phyloP scores from a whole-genome alignment of 2,113 vertebrate genomes.

The Dicerorhinus sumatrensis region DNA sequence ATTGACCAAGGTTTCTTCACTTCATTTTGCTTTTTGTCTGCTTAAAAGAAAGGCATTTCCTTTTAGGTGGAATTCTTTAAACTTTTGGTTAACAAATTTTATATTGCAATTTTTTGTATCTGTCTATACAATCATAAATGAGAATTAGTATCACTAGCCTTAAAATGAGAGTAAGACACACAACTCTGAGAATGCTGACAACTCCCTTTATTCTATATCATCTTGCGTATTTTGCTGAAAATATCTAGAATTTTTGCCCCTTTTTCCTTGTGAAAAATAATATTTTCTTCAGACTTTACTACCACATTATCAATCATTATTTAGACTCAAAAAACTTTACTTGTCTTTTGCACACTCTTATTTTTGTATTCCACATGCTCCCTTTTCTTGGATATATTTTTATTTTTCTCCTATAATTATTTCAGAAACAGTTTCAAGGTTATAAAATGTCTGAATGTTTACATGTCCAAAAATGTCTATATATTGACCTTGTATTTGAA shows the following conservation, averaged over 20 bases:
- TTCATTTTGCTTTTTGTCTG: neutral
- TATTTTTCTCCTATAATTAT: neutral
- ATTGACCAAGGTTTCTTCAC: neutral
- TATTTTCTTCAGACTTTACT: neutral
- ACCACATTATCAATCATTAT: neutral
- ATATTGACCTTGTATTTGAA: neutral
- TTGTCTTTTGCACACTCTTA: neutral
- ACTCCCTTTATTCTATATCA: neutral
- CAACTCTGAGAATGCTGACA: neutral
- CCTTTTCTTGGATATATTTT: neutral
- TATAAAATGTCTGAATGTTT: neutral
- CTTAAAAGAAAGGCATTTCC: neutral
- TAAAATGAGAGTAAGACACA: neutral
- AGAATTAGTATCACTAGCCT: neutral
- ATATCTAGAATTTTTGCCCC: neutral
- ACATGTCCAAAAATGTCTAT: neutral
- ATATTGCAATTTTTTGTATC: neutral
- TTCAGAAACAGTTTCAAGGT: neutral
- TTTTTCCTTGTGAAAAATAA: neutral
- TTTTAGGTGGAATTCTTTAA: neutral
- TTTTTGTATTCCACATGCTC: neutral
- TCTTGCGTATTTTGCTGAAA: neutral
- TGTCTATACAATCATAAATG: neutral
- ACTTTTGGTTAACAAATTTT: neutral
- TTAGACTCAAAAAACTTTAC: neutral